Evolutionary conservation across 2,888 invertebrate genomes (phyloP).

Genomic region (Heteromurus nitidus): DNA sequence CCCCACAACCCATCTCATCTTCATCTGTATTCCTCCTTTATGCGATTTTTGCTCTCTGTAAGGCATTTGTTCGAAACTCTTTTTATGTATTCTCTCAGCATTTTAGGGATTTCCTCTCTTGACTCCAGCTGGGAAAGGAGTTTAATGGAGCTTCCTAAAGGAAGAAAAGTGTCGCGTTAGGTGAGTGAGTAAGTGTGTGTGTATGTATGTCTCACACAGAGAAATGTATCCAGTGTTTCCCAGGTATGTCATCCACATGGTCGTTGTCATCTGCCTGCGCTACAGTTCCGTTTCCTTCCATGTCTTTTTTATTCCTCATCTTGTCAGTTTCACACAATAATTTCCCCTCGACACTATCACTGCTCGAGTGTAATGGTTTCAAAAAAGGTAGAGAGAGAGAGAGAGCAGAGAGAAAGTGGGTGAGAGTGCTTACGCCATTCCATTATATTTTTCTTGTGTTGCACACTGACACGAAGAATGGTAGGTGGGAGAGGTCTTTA

Average conservation of each 20-base stretch:
- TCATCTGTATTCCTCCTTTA: slow-evolving; percentile 1
- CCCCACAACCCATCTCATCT: slow-evolving; percentile 4
- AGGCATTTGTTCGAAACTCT: slow-evolving; percentile 14
- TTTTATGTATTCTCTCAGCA: slow-evolving; percentile 11
- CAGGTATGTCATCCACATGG: background rate
- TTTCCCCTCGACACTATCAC: background rate
- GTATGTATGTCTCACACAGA: slow-evolving; percentile 1
- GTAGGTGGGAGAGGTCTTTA: background rate
- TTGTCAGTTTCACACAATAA: background rate
- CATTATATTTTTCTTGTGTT: no score
- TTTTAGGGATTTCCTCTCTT: slow-evolving; percentile 17
- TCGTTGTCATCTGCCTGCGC: background rate
- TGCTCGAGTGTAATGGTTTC: no score
- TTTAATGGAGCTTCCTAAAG: slow-evolving; percentile 51
- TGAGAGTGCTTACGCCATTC: no score
- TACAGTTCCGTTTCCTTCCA: background rate
- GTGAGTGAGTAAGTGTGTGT: background rate
- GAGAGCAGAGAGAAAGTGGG: no score
- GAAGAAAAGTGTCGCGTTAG: slow-evolving; percentile 15
- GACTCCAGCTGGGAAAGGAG: slow-evolving; percentile 60
- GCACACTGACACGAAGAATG: no score
- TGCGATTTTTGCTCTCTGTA: background rate
- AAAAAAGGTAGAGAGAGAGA: no score
- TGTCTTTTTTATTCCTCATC: background rate
- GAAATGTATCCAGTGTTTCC: background rate